These are phyloP conservation scores for Pelmatolapia mariae DNA, from an alignment of 2,113 vertebrate genomes.

Conservation along the genomic window DNA sequence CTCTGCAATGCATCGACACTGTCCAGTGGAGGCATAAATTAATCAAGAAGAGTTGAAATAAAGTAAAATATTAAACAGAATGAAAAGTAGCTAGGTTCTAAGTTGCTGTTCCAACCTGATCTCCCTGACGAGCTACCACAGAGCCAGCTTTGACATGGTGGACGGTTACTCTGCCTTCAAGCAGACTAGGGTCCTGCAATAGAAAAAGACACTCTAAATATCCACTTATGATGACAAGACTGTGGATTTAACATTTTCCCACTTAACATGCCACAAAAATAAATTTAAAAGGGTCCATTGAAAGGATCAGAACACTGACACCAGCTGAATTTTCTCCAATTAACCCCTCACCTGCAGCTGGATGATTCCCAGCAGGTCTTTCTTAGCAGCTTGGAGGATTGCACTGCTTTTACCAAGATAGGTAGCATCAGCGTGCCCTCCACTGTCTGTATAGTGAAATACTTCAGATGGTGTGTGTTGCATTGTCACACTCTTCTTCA, in stretches of 20 bases:
- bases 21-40: background rate
- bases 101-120: constrained; percentile 79
- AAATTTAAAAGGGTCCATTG: background rate
- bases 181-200: constrained; percentile 74
- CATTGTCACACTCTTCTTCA: constrained; percentile 83
- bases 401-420: constrained; percentile 68
- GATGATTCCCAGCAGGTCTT: too few species aligned
- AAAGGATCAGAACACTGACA: background rate
- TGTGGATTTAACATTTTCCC: background rate
- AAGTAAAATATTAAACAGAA: background rate
- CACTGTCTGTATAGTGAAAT: constrained; percentile 73
- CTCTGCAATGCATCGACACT: background rate
- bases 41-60: background rate
- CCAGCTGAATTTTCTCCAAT: background rate
- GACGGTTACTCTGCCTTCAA: constrained; percentile 84
- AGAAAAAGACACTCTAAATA: background rate
- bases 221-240: background rate
- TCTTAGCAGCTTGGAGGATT: constrained; percentile 86
- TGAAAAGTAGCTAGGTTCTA: background rate
- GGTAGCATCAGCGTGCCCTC: constrained; percentile 59
- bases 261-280: background rate
- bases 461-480: constrained; percentile 78
- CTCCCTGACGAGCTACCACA: constrained; percentile 86
- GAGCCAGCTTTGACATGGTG: constrained; percentile 89
- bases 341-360: constrained; percentile 76